These are phyloP conservation scores for Phalanger gymnotis DNA, from an alignment of 2,797 vertebrate species.

Conservation along the genomic window DNA sequence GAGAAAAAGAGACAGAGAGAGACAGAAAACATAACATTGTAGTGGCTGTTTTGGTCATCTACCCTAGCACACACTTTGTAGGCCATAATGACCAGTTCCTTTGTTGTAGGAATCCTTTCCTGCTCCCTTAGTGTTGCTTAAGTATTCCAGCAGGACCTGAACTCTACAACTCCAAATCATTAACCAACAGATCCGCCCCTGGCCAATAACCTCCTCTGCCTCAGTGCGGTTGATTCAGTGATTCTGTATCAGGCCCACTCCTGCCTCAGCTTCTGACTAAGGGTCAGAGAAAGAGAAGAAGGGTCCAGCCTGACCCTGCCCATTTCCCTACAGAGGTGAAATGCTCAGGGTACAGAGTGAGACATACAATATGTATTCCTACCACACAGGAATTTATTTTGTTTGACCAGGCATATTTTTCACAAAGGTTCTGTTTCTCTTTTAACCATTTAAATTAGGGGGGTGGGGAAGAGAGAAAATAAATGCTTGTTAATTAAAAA, in stretches of 20 bases:
- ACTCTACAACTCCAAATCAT: no score
- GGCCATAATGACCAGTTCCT: not conserved
- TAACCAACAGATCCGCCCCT: no score
- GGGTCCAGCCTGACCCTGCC: no score
- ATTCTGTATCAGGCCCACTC: no score
- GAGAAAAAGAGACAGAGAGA: no score
- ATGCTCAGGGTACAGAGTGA: not conserved
- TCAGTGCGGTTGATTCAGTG: no score
- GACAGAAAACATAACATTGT: not conserved
- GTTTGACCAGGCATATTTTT: not conserved
- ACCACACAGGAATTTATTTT: not conserved
- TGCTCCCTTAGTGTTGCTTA: not conserved
- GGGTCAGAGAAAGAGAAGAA: not conserved
- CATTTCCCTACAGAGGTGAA: no score
- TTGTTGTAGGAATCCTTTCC: not conserved
- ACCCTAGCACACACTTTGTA: not conserved
- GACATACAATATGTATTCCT: no score
- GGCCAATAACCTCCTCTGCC: no score
- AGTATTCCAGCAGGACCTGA: not conserved
- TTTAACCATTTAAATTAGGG: not conserved
- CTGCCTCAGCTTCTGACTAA: not conserved
- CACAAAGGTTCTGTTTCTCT: not conserved
- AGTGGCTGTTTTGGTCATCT: not conserved
- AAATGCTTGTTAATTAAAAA: not conserved
- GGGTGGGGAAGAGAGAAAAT: not conserved